Evolutionary conservation across 2,888 invertebrate genomes (phyloP).

Genomic region (Agrotis clavis): DNA sequence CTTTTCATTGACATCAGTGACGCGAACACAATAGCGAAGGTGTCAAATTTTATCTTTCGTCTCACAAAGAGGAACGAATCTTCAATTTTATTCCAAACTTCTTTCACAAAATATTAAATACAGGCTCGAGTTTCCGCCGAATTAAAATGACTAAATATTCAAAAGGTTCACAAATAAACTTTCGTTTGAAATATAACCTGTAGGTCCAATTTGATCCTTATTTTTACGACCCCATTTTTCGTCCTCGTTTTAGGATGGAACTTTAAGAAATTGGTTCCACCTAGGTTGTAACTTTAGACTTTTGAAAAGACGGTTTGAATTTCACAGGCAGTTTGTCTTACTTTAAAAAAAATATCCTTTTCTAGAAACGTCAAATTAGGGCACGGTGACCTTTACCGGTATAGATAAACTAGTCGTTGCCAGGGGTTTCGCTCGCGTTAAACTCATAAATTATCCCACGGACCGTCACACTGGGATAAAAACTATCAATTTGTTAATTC

Average conservation of each 20-base stretch:
- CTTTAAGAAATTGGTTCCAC: slow-evolving; percentile 7
- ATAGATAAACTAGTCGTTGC: too few species aligned
- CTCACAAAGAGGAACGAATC: not conserved
- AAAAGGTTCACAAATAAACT: slow-evolving; percentile 34
- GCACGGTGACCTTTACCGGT: too few species aligned
- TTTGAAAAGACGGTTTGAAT: not conserved
- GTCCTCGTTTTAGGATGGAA: slow-evolving; percentile 24
- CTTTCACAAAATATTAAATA: slow-evolving; percentile 29
- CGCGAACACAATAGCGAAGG: not conserved
- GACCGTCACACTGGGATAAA: too few species aligned
- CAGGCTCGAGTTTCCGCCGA: slow-evolving; percentile 23
- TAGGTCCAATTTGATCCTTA: slow-evolving; percentile 2
- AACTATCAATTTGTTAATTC: too few species aligned
- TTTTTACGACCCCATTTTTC: slow-evolving; percentile 21
- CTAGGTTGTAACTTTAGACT: not conserved
- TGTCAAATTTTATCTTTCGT: not conserved
- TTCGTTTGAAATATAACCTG: slow-evolving; percentile 37
- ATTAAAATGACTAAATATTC: slow-evolving; percentile 50
- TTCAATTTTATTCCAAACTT: not conserved
- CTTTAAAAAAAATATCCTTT: not conserved
- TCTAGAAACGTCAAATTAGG: too few species aligned
- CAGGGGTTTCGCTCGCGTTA: too few species aligned
- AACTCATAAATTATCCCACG: too few species aligned
- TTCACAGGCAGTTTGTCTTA: not conserved
- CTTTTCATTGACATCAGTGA: not conserved